Conservation (phyloP, 2,113 vertebrate genomes). For the Passerina amoena region DNA sequence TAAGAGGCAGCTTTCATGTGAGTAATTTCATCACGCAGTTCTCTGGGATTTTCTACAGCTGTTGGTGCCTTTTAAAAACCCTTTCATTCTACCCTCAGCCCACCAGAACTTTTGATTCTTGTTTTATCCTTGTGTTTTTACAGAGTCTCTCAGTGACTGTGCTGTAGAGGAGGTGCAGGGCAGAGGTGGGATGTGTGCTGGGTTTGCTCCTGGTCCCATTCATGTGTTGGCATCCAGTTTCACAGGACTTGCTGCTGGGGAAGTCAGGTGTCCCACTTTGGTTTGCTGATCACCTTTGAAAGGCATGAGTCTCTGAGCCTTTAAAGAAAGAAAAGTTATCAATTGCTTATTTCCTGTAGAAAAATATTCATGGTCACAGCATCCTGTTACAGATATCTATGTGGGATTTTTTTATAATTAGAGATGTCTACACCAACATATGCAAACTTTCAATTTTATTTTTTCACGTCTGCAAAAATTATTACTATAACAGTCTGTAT, state of each 20-base stretch:
- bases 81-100: neutral
- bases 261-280: neutral
- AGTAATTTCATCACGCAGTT: neutral
- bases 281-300: neutral
- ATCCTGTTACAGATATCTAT: neutral
- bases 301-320: neutral
- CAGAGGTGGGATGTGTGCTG: neutral
- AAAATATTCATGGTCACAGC: neutral
- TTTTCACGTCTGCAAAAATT: neutral
- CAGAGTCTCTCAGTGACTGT: fast-evolving
- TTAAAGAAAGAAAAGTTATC: neutral
- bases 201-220: neutral
- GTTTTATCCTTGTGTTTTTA: neutral
- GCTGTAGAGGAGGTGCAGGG: neutral
- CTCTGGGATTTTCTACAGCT: neutral
- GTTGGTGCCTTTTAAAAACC: neutral
- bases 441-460: neutral
- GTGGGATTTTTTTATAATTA: neutral
- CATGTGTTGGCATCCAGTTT: neutral
- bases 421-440: neutral
- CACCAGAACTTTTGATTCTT: neutral
- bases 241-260: neutral
- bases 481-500: neutral
- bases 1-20: neutral
- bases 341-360: neutral